Percentiles rank a stretch among this genome's conserved stretches.
Evolutionary conservation across 2,113 vertebrate species (phyloP).

Genomic region (Dolichotis patagonum): DNA sequence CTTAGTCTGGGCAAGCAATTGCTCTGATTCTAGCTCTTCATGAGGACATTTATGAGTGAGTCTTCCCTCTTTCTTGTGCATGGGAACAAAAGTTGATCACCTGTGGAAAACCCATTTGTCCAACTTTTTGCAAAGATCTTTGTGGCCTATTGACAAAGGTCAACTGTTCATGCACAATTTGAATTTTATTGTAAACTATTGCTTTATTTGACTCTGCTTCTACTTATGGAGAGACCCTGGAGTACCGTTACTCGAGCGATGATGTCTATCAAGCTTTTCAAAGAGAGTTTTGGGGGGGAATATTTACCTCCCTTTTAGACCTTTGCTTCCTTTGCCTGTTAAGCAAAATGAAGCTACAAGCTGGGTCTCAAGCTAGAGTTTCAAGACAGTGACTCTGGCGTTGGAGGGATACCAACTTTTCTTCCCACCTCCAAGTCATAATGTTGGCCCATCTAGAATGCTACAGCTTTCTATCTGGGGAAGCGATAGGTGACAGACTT

Average conservation of each 20-base stretch:
- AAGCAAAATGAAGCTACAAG: slow-evolving; percentile 76
- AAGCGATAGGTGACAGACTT: not conserved
- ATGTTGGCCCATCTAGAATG: not conserved
- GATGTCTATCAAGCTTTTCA: slow-evolving; percentile 79
- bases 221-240: not conserved
- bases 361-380: slow-evolving; percentile 70
- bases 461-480: slow-evolving; percentile 22
- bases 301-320: slow-evolving; percentile 74
- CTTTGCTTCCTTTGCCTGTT: slow-evolving; percentile 77
- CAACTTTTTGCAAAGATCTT: not conserved
- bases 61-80: not conserved
- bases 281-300: not conserved
- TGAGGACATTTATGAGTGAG: not conserved
- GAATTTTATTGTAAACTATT: not conserved
- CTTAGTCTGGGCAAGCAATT: not conserved
- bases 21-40: not conserved
- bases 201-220: not conserved
- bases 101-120: not conserved
- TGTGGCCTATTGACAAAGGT: slow-evolving; percentile 3
- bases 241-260: not conserved
- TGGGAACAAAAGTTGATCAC: not conserved
- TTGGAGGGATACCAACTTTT: slow-evolving; percentile 41
- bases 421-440: not conserved
- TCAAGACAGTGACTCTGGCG: slow-evolving; percentile 55
- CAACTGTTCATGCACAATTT: not conserved